These are phyloP conservation scores for Conopomorpha cramerella DNA, from an alignment of 1,140 invertebrate genomes.

Conservation along the genomic window DNA sequence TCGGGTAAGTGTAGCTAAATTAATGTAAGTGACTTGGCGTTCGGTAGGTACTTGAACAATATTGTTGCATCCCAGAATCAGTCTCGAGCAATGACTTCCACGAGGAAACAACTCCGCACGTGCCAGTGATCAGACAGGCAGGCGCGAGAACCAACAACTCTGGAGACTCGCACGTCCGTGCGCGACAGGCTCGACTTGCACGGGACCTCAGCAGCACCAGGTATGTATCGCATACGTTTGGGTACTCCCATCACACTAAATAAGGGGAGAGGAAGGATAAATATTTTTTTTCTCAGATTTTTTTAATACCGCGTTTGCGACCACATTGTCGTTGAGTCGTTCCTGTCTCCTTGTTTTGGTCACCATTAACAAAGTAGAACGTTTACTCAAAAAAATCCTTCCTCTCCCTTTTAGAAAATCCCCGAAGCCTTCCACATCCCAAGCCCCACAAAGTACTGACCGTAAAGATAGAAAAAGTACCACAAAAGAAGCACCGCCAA, in stretches of 20 bases:
- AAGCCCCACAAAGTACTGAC: constrained; percentile 22
- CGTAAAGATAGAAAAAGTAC: constrained; percentile 18
- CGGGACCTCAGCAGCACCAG: constrained; percentile 44
- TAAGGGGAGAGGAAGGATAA: constrained; percentile 54
- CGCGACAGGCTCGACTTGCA: constrained; percentile 40
- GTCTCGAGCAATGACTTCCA: constrained; percentile 41
- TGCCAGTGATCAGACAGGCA: constrained; percentile 41
- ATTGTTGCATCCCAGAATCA: constrained; percentile 27
- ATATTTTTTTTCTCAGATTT: constrained; percentile 8
- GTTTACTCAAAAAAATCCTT: constrained; percentile 21
- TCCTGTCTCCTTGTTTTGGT: constrained; percentile 59
- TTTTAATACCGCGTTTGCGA: constrained; percentile 12
- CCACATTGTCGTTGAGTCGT: constrained; percentile 9
- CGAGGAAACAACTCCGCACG: constrained; percentile 33
- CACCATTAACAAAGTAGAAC: too few relatives aligned
- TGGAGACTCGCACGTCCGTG: constrained; percentile 41
- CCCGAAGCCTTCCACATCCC: constrained; percentile 19
- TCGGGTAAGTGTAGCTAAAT: constrained; percentile 37
- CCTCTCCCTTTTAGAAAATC: constrained; percentile 50
- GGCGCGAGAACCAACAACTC: constrained; percentile 27
- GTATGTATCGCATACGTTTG: constrained; percentile 14
- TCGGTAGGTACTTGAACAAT: not conserved
- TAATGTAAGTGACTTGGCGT: not conserved
- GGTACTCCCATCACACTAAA: constrained; percentile 21
- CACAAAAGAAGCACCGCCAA: constrained; percentile 15